Evolutionary conservation across 2,113 vertebrate genomes (phyloP).

Genomic region (Salvelinus fontinalis): DNA sequence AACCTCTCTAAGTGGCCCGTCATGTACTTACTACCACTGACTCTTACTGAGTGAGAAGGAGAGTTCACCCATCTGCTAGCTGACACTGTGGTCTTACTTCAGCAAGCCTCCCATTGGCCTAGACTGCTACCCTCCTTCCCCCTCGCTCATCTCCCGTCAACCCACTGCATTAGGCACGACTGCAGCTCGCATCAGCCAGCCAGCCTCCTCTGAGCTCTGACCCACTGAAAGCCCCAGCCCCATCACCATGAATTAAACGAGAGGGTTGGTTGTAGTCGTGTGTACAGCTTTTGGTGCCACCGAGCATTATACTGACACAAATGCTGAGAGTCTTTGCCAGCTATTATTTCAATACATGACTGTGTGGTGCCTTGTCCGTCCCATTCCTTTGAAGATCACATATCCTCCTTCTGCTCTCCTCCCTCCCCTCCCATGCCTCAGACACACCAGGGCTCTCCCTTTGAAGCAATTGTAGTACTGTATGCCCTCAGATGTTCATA

Average conservation of each 20-base stretch:
- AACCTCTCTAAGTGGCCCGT: slow-evolving; percentile 46
- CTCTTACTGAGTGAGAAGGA: slow-evolving; percentile 59
- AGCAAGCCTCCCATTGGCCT: slow-evolving; percentile 57
- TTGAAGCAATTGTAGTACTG: slow-evolving; percentile 28
- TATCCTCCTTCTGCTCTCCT: slow-evolving; percentile 15
- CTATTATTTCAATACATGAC: slow-evolving; percentile 74
- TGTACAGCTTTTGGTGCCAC: slow-evolving; percentile 72
- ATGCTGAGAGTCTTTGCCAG: slow-evolving; percentile 75
- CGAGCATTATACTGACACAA: slow-evolving; percentile 68
- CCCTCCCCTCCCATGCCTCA: not conserved
- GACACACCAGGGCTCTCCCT: not conserved
- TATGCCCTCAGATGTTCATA: slow-evolving; percentile 28
- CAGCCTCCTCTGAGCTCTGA: slow-evolving; percentile 36
- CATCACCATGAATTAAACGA: slow-evolving; percentile 69
- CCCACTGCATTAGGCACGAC: slow-evolving; percentile 59
- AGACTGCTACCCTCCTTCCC: slow-evolving; percentile 27
- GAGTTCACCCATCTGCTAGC: slow-evolving; percentile 71
- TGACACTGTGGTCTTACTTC: slow-evolving; percentile 68
- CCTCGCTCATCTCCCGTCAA: slow-evolving; percentile 60
- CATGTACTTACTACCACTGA: slow-evolving; percentile 42
- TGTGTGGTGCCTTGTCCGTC: slow-evolving; percentile 64
- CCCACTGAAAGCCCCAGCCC: slow-evolving; percentile 67
- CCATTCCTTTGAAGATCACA: slow-evolving; percentile 47
- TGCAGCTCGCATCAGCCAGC: slow-evolving; percentile 59
- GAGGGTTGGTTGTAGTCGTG: slow-evolving; percentile 59